These are phyloP conservation scores for Alaudala cheleensis DNA, from an alignment of 2,113 vertebrate species.

Conservation along the genomic window DNA sequence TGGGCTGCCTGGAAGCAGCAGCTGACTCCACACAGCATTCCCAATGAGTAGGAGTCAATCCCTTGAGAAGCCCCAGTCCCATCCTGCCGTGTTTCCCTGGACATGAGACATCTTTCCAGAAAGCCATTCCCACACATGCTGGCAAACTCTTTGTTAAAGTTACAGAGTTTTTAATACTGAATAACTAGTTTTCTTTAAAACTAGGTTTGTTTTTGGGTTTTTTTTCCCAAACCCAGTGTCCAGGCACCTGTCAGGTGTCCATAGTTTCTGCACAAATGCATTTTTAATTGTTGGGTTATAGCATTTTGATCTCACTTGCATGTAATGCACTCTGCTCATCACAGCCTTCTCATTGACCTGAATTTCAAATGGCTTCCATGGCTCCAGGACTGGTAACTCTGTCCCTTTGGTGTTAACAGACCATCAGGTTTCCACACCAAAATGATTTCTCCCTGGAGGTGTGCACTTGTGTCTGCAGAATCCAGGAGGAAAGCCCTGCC, in stretches of 20 bases:
- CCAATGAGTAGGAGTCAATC: fast-evolving
- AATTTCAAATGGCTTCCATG: not conserved
- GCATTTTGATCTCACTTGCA: not conserved
- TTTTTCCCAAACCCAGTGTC: fast-evolving
- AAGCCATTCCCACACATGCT: not conserved
- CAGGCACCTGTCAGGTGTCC: not conserved
- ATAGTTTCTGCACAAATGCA: not conserved
- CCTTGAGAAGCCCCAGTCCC: not conserved
- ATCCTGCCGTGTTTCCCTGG: not conserved
- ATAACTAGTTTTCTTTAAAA: not conserved
- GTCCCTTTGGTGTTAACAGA: constrained; percentile 71
- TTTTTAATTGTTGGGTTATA: not conserved
- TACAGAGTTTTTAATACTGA: not conserved
- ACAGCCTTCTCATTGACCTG: not conserved
- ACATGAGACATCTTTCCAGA: not conserved
- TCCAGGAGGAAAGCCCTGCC: constrained; percentile 86
- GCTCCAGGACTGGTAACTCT: not conserved
- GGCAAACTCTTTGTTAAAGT: not conserved
- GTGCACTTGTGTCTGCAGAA: constrained; percentile 83
- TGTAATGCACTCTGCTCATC: not conserved
- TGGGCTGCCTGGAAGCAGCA: not conserved
- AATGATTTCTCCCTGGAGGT: constrained; percentile 72
- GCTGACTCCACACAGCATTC: fast-evolving
- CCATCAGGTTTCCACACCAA: constrained; percentile 76
- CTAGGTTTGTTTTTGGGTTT: not conserved